Evolutionary conservation across 2,113 vertebrate species (phyloP).

Genomic region (Lutjanus erythropterus): DNA sequence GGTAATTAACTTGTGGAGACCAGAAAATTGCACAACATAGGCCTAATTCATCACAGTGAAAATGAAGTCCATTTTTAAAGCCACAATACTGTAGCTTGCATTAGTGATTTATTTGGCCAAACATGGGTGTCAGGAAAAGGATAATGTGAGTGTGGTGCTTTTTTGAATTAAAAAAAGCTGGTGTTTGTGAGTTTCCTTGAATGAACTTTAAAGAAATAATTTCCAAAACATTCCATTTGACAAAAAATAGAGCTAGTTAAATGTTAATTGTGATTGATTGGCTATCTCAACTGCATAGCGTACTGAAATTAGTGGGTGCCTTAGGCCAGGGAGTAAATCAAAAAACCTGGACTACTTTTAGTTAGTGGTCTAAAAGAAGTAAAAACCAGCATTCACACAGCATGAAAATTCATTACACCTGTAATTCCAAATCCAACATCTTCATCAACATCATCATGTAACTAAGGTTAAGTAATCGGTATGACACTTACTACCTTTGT

Average conservation of each 20-base stretch:
- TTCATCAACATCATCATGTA: no score
- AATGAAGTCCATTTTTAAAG: background rate
- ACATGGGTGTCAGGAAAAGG: constrained; percentile 12
- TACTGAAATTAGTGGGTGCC: constrained; percentile 4
- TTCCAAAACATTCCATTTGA: constrained; percentile 5
- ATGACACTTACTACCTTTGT: background rate
- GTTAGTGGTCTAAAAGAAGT: background rate
- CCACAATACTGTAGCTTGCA: background rate
- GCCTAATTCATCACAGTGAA: constrained; percentile 29
- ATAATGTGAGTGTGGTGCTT: background rate
- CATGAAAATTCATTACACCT: no score
- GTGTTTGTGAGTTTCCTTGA: background rate
- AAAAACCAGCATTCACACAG: background rate
- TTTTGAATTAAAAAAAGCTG: background rate
- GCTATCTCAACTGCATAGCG: background rate
- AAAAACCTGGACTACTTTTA: constrained; percentile 3
- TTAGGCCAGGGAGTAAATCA: background rate
- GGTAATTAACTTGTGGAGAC: constrained; percentile 1
- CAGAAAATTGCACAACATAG: constrained; percentile 8
- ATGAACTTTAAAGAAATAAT: constrained; percentile 6
- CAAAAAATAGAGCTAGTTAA: constrained; percentile 1
- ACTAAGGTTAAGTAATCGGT: background rate
- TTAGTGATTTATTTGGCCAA: constrained; percentile 11
- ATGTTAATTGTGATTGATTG: background rate
- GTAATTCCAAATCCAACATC: no score